Percentiles rank a stretch among this genome's conserved stretches.
phyloP scores from a whole-genome alignment of 2,113 vertebrate genomes.

The Lutjanus erythropterus region DNA sequence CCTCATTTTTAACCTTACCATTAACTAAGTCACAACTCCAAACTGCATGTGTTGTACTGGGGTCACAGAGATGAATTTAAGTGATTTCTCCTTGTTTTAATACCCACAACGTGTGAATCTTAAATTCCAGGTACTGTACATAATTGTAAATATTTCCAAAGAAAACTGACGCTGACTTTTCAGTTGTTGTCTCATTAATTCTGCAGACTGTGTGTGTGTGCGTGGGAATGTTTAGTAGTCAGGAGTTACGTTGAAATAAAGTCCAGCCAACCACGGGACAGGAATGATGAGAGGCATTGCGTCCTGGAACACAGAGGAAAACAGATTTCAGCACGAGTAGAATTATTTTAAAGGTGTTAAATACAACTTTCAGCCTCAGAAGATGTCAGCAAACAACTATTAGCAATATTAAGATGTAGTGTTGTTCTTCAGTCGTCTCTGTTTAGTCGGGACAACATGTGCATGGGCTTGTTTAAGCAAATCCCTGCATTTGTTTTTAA shows the following conservation, averaged over 20 bases:
- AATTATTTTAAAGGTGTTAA: background rate
- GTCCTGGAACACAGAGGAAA: constrained; percentile 40
- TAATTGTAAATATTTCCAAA: constrained; percentile 19
- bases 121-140: constrained; percentile 9
- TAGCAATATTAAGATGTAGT: no score
- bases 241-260: constrained; percentile 26
- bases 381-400: no score
- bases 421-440: no score
- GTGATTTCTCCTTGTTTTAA: background rate
- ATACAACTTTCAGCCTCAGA: no score
- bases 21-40: background rate
- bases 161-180: background rate
- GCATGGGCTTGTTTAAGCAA: no score
- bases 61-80: background rate
- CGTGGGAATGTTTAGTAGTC: background rate
- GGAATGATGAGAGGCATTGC: constrained; percentile 30
- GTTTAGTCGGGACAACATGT: no score
- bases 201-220: constrained; percentile 13
- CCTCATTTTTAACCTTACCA: background rate
- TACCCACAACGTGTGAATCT: background rate
- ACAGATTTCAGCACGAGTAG: background rate
- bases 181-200: background rate
- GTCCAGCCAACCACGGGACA: constrained; percentile 20
- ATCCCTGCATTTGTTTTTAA: no score
- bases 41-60: background rate